Percentiles rank a stretch among this genome's conserved stretches.
phyloP scores from a whole-genome alignment of 2,113 vertebrate species.

The Chroicocephalus ridibundus region DNA sequence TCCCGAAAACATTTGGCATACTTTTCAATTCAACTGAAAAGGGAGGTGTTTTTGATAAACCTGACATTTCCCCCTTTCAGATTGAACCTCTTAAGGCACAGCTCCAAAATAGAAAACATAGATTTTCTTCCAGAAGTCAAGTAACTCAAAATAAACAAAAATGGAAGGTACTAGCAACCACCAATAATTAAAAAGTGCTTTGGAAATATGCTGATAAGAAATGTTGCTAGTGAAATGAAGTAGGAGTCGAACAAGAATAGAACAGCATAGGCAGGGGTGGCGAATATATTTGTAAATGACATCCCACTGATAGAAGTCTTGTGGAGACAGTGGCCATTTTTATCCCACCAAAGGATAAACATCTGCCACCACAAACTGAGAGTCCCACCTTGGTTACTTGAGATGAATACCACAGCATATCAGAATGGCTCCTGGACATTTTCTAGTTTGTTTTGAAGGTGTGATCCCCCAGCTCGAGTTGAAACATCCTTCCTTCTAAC shows the following conservation, averaged over 20 bases:
- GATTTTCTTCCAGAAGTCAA: neutral
- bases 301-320: neutral
- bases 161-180: neutral
- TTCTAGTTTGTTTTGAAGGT: neutral
- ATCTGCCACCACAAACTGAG: neutral
- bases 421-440: neutral
- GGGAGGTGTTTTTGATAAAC: slow-evolving; percentile 8
- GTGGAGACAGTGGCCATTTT: neutral
- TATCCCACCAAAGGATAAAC: neutral
- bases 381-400: neutral
- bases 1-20: neutral
- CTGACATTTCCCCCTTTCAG: neutral
- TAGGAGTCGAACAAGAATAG: neutral
- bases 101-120: neutral
- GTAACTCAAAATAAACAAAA: neutral
- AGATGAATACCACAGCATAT: neutral
- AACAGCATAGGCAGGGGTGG: neutral
- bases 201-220: neutral
- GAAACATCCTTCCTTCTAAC: neutral
- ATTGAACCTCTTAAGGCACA: neutral
- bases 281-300: neutral
- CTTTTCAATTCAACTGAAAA: neutral
- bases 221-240: neutral
- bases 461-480: neutral
- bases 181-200: neutral